These are phyloP conservation scores for Aphodius sticticus DNA, from an alignment of 2,888 invertebrate species.

Conservation along the genomic window DNA sequence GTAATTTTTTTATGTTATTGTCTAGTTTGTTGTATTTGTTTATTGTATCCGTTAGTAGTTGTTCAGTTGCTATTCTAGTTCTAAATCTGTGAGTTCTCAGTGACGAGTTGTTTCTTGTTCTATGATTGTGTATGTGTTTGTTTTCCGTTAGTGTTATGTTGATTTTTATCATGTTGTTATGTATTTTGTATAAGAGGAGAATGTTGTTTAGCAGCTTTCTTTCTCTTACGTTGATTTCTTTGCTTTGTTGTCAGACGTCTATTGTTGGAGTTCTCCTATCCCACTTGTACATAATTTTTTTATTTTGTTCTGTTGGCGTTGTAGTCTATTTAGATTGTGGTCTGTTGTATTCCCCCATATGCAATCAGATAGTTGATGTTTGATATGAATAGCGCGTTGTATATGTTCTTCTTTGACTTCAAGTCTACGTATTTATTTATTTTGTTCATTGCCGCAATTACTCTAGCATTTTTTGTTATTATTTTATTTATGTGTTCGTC, in stretches of 20 bases:
- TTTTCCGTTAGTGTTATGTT: not conserved
- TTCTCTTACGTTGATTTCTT: not conserved
- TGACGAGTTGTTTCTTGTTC: not conserved
- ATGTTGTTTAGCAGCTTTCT: not conserved
- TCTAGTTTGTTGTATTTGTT: not conserved
- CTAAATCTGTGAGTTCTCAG: not conserved
- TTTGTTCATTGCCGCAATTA: not conserved
- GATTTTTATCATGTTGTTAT: not conserved
- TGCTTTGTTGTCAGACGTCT: not conserved
- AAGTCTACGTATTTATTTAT: not conserved
- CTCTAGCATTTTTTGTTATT: not conserved
- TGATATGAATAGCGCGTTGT: not conserved
- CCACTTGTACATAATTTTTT: not conserved
- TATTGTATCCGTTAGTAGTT: not conserved
- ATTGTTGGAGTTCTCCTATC: not conserved
- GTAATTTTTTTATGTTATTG: not conserved
- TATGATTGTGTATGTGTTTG: not conserved
- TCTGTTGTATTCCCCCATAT: not conserved
- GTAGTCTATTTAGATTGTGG: not conserved
- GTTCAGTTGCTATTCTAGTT: not conserved
- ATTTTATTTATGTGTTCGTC: slow-evolving; percentile 7
- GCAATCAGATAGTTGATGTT: not conserved
- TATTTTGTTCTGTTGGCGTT: not conserved
- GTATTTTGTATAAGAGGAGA: not conserved
- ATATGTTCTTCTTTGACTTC: not conserved